Base-by-base conservation (phyloP, 2,888 invertebrate species). In the Lacanobia wlatinum region DNA sequence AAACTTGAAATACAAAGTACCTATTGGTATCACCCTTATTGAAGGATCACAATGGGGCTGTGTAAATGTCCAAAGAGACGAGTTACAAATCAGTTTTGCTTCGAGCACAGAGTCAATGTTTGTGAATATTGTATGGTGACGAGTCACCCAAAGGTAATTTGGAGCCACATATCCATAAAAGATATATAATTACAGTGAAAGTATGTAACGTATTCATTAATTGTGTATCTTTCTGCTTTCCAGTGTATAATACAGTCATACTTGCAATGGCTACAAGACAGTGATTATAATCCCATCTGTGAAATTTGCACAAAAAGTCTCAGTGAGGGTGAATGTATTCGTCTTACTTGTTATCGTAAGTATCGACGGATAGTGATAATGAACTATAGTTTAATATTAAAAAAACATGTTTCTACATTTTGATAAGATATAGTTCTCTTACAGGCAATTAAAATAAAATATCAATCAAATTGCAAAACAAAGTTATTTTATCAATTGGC, bases 201-300 rank as follows among this genome's bases (percentile, higher is more conserved):
- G 63, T 65, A 69, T 62, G 40, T 46, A 61, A 74, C 23, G 18
- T 52, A 18, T n/a, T 48, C 48, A 65, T 60, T 18, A 61, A 59
- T 21, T 34, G 10, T 60, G 34, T 60, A 48, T 55, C 0, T 77
- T 70, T 70, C 23, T 52, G 10, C 58, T 53, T 97, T 97, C 76
- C 94, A 99, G 99, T 99, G 99, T 93, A 98, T 99, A 85, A 99
- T 99, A 70, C 99, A 99, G 95, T 99, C 99, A 0, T 99, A 99
- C 95, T 96, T 99, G 64, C 98, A 99, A 93, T 99, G 99, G 99
- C 96, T 99, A 76, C 98, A 99, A 95, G 99, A 99, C 95, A 99
- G 99, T 92, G 99, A 99, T 94, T 99, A 99, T 95, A 98, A 98
- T 93, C 98, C 99, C 23, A 97, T 98, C 87, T 99, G 99, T 94